Evolutionary conservation across 1,140 invertebrate species (phyloP).

Genomic region (Drosophila repletoides): DNA sequence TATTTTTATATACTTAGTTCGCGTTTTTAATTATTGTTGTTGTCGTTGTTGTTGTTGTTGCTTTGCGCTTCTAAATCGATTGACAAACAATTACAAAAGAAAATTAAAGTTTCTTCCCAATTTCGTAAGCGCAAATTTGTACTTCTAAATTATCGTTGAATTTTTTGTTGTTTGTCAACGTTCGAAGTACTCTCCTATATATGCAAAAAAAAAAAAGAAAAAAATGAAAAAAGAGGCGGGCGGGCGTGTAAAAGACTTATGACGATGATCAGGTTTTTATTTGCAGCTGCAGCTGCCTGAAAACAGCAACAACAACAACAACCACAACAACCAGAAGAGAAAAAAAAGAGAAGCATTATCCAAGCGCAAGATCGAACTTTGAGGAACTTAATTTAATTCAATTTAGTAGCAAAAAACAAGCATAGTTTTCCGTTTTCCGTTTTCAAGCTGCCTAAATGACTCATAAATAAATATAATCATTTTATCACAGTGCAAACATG

Average conservation of each 20-base stretch:
- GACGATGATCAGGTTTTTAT: slow-evolving; percentile 76
- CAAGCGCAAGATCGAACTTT: neutral
- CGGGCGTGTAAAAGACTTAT: slow-evolving; percentile 46
- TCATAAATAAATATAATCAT: no score
- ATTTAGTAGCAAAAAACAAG: neutral
- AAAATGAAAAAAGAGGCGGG: no score
- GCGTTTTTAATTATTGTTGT: slow-evolving; percentile 16
- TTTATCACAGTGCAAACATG: no score
- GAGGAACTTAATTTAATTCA: no score
- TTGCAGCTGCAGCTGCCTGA: slow-evolving; percentile 52
- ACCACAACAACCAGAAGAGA: neutral
- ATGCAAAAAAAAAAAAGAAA: no score
- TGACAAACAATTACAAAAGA: neutral
- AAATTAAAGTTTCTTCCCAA: no score
- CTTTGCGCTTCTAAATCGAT: slow-evolving; percentile 9
- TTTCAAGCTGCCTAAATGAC: no score
- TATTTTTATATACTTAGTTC: slow-evolving; percentile 26
- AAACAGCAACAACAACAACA: slow-evolving; percentile 4
- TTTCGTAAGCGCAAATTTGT: no score
- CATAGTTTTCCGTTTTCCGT: no score
- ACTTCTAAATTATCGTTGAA: neutral
- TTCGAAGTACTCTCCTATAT: slow-evolving; percentile 33
- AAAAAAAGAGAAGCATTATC: no score
- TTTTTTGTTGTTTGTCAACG: slow-evolving; percentile 44
- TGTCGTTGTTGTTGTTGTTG: slow-evolving; percentile 3